phyloP scores from a whole-genome alignment of 2,888 invertebrate species.

The Drosophila lacicola region DNA sequence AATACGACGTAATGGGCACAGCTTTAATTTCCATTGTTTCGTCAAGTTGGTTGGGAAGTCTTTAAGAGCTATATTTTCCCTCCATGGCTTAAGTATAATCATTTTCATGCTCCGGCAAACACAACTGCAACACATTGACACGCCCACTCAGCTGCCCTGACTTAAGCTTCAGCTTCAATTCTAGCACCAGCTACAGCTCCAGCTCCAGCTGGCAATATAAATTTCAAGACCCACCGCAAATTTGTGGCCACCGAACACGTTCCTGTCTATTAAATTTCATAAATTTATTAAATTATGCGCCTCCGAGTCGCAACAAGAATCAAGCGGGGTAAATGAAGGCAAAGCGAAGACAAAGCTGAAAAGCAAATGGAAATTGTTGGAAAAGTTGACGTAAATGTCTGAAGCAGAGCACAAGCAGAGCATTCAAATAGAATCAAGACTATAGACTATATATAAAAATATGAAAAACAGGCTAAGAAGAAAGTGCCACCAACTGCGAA shows the following conservation, averaged over 20 bases:
- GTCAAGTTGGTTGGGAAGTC: constrained; percentile 3
- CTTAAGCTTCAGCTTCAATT: constrained; percentile 6
- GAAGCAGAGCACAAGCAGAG: constrained; percentile 31
- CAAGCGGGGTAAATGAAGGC: constrained; percentile 44
- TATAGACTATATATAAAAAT: constrained; percentile 1
- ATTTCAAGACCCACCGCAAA: constrained; percentile 73
- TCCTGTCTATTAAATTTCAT: constrained; percentile 79
- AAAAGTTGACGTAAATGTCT: constrained; percentile 50
- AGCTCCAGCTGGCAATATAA: constrained; percentile 54
- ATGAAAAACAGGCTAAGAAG: constrained; percentile 5
- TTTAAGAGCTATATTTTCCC: constrained; percentile 29
- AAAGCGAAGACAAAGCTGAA: constrained; percentile 41
- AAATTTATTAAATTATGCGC: constrained; percentile 78
- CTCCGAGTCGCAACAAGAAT: constrained; percentile 31
- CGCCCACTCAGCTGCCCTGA: constrained; percentile 53
- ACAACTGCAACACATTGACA: constrained; percentile 56
- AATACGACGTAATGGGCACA: not conserved
- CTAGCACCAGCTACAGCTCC: not conserved
- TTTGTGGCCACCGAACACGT: constrained; percentile 78
- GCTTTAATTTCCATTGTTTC: constrained; percentile 7
- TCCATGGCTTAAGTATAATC: constrained; percentile 46
- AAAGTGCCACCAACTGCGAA: constrained; percentile 72
- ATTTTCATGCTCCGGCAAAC: constrained; percentile 47
- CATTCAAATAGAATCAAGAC: constrained; percentile 42
- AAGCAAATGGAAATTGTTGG: constrained; percentile 42